Evolutionary conservation across 35 echinoderm and acorn worm species (phyloP).

Genomic region (Heliocidaris erythrogramma): DNA sequence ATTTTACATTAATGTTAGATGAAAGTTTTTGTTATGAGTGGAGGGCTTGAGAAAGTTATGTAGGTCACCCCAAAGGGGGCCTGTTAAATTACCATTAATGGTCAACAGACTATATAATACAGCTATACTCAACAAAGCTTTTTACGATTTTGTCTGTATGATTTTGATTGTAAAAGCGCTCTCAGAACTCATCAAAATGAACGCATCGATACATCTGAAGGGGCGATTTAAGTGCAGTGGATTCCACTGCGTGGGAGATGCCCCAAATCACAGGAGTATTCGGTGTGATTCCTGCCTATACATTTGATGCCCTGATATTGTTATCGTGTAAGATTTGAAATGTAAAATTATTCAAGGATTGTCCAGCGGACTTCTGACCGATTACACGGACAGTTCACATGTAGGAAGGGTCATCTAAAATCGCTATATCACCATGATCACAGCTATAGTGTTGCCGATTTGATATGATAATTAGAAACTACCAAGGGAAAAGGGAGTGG

Average conservation of each 20-base stretch:
- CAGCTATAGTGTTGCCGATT: background rate
- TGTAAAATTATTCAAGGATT: background rate
- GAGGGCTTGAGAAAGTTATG: background rate
- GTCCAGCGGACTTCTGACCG: slow-evolving; percentile 13
- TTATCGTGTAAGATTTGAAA: background rate
- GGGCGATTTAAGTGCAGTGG: background rate
- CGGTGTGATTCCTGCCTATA: background rate
- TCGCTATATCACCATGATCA: background rate
- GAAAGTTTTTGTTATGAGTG: no score
- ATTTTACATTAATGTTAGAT: no score
- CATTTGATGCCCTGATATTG: background rate
- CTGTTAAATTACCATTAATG: background rate
- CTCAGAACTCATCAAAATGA: background rate
- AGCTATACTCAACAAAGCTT: background rate
- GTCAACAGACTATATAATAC: background rate
- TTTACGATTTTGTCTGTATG: background rate
- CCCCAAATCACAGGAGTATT: background rate
- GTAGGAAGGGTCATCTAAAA: background rate
- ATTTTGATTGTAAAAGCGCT: background rate
- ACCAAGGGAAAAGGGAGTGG: background rate
- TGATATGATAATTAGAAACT: background rate
- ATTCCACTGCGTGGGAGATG: background rate
- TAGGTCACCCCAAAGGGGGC: background rate
- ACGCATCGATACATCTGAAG: background rate
- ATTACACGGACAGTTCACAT: background rate